Conservation (phyloP, 2,888 invertebrate genomes). For the Trichopoda pennipes region DNA sequence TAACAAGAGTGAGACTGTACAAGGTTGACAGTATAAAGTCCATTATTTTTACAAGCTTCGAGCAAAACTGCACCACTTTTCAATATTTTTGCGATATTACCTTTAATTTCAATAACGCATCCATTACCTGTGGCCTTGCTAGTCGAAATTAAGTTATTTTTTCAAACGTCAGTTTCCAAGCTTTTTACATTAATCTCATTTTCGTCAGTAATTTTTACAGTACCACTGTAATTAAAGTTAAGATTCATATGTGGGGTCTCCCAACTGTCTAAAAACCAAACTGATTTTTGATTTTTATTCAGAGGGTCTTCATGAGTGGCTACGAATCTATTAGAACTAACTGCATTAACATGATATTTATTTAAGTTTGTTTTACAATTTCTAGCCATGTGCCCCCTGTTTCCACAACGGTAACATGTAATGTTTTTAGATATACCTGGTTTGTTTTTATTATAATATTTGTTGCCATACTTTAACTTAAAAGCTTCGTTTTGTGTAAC, state of each 20-base stretch:
- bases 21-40: too few relatives aligned
- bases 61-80: background rate
- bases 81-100: background rate
- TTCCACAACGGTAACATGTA: background rate
- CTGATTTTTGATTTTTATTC: too few relatives aligned
- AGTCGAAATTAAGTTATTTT: too few relatives aligned
- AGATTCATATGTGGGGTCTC: too few relatives aligned
- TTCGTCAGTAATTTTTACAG: background rate
- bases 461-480: constrained; percentile 1
- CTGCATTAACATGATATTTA: background rate
- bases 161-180: too few relatives aligned
- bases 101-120: background rate
- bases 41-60: background rate
- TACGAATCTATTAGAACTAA: background rate
- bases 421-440: constrained; percentile 12
- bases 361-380: background rate
- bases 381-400: background rate
- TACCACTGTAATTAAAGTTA: too few relatives aligned
- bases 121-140: background rate
- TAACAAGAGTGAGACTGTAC: background rate
- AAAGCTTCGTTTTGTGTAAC: background rate
- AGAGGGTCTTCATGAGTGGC: too few relatives aligned
- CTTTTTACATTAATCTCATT: background rate
- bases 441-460: background rate
- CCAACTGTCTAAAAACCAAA: too few relatives aligned